These are phyloP conservation scores for Cybosia mesomella DNA, from an alignment of 2,888 invertebrate genomes.

Conservation along the genomic window DNA sequence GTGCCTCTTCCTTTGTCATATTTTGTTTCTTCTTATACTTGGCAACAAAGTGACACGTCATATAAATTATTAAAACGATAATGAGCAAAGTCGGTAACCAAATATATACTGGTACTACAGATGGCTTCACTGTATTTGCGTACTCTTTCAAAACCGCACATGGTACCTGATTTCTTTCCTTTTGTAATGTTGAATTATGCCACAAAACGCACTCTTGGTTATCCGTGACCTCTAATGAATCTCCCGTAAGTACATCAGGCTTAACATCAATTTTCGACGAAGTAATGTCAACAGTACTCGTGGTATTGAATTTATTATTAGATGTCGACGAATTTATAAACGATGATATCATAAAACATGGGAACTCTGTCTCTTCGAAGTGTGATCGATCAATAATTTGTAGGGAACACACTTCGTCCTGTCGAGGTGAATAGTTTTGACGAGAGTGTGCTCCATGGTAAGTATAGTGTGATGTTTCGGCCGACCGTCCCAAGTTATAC, in stretches of 20 bases:
- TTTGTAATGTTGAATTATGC: slow-evolving; percentile 70
- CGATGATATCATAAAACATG: slow-evolving; percentile 79
- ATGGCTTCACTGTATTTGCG: slow-evolving; percentile 72
- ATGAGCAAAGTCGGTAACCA: slow-evolving; percentile 75
- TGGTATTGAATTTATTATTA: slow-evolving; percentile 28
- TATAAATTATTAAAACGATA: slow-evolving; percentile 62
- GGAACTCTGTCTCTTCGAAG: slow-evolving; percentile 73
- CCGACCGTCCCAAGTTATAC: slow-evolving; percentile 77
- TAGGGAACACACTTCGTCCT: slow-evolving; percentile 73
- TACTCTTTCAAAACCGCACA: slow-evolving; percentile 75
- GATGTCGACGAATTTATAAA: slow-evolving; percentile 65
- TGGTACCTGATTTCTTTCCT: slow-evolving; percentile 68
- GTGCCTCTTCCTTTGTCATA: slow-evolving; percentile 58
- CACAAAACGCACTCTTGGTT: slow-evolving; percentile 76
- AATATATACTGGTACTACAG: slow-evolving; percentile 74
- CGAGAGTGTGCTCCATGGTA: neutral
- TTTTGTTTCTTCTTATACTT: slow-evolving; percentile 63
- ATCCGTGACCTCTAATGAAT: slow-evolving; percentile 63
- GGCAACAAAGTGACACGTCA: slow-evolving; percentile 68
- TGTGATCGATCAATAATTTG: slow-evolving; percentile 70
- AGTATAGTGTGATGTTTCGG: slow-evolving; percentile 57
- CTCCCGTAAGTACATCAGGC: slow-evolving; percentile 62
- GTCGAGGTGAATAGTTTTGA: slow-evolving; percentile 60
- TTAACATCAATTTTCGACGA: slow-evolving; percentile 68
- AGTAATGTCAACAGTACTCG: slow-evolving; percentile 68